Base-by-base conservation (phyloP, 2,797 vertebrate species). In the Picus viridis region DNA sequence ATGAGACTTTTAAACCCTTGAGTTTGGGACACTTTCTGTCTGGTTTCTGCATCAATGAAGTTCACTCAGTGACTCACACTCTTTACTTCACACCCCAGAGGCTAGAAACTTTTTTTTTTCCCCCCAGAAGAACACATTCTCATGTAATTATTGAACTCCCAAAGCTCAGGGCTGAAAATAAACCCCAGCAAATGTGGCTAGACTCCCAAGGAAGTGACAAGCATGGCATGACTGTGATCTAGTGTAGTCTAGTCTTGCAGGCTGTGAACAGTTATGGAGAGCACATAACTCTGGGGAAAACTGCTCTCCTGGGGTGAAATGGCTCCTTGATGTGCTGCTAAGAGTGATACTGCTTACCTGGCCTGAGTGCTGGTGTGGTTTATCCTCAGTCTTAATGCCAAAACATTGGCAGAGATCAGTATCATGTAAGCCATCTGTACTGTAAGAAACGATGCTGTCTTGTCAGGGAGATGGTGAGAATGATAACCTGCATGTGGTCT, bases 71-170 rank as follows among this genome's bases (percentile, higher is more conserved):
- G 96, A 96, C 80, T 96, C 94, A 96, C 74, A 73, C 59, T 93
- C 92, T 92, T 96, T 94, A 93, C 74, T 96, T 96, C 95, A 95
- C 95, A 96, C 88, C 80, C 87, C 23, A 70, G 87, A 95, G 91
- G 83, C 86, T 93, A 88, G 88, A 88, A 93, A 82, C 69, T 81
- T 87, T 74, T 79, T 63, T 78, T 78, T 58, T 27, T 10, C 5
- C 7, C 9, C 7, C 24, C 49, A 64, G 65, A 83, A 68, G 68
- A 92, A 75, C 62, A 92, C 67, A 72, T 93, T 96, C 63, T 73
- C 89, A 54, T 92, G 36, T 93, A 92, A 92, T 96, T 96, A 95
- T 62, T 95, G 89, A 92, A 92, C 71, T 94, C 89, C 72, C 80
- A 86, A 76, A 93, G 68, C 92, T 93, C 45, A 65, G 72, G 89